Evolutionary conservation across 2,797 vertebrate species (phyloP).

Genomic region (Silurus aristotelis): DNA sequence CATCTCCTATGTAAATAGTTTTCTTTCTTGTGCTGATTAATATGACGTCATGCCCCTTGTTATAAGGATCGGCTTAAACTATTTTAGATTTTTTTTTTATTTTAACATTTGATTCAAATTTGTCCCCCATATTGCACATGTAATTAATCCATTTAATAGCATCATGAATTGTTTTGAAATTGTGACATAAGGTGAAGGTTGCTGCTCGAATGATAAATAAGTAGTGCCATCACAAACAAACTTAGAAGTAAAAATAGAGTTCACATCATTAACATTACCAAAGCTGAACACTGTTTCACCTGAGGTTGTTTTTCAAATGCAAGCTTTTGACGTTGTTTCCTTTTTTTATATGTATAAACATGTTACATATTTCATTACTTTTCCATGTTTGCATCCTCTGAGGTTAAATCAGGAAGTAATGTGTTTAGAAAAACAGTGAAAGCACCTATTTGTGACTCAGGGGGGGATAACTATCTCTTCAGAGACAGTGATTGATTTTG

Average conservation of each 20-base stretch:
- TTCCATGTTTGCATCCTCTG: background rate
- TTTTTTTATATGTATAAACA: slow-evolving; percentile 14
- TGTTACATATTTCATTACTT: background rate
- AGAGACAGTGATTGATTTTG: background rate
- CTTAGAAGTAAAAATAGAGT: slow-evolving; percentile 44
- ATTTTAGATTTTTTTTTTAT: background rate
- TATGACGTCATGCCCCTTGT: background rate
- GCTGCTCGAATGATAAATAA: slow-evolving; percentile 48
- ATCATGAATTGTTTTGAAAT: slow-evolving; percentile 38
- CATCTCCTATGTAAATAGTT: background rate
- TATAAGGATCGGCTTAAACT: background rate
- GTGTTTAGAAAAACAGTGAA: background rate
- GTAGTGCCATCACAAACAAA: slow-evolving; percentile 51
- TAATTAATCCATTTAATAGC: slow-evolving; percentile 19
- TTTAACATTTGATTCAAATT: background rate
- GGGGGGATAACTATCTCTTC: background rate
- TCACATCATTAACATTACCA: slow-evolving; percentile 29
- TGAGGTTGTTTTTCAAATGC: slow-evolving; percentile 22
- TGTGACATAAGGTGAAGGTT: slow-evolving; percentile 36
- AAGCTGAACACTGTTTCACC: slow-evolving; percentile 21
- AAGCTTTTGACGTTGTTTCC: slow-evolving; percentile 17
- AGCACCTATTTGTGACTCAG: background rate
- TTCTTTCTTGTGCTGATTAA: background rate
- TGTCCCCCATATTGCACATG: background rate
- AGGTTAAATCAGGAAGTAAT: background rate